Evolutionary conservation across 2,888 invertebrate species (phyloP).

Genomic region (Tiliacea aurago): DNA sequence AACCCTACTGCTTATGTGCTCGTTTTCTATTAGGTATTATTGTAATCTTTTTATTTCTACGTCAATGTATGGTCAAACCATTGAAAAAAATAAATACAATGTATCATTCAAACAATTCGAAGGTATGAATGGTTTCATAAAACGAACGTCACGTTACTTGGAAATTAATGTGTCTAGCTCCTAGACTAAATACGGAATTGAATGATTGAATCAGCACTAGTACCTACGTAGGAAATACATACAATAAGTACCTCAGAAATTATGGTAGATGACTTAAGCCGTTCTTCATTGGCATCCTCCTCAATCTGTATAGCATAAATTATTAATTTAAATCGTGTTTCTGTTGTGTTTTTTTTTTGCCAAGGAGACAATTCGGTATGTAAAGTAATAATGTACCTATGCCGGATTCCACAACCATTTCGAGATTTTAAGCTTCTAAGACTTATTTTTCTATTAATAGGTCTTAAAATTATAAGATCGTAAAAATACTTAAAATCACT

Average conservation of each 20-base stretch:
- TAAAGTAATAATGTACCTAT: no score
- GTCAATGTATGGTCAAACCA: not conserved
- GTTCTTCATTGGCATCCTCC: not conserved
- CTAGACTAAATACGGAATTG: not conserved
- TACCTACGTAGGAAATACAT: not conserved
- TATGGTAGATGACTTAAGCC: not conserved
- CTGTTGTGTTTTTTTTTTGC: no score
- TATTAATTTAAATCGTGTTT: not conserved
- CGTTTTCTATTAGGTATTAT: not conserved
- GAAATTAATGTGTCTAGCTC: conserved; percentile 19
- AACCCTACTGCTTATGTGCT: not conserved
- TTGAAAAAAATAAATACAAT: not conserved
- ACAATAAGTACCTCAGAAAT: not conserved
- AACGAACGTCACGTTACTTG: not conserved
- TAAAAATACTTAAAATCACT: no score
- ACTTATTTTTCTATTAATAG: no score
- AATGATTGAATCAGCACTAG: not conserved
- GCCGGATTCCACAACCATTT: no score
- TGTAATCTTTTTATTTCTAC: not conserved
- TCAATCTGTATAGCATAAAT: not conserved
- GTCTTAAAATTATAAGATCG: no score
- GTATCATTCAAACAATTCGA: not conserved
- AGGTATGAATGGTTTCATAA: conserved; percentile 14
- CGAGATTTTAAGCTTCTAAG: no score
- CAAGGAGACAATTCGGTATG: no score